Evolutionary conservation across 2,113 vertebrate genomes (phyloP).

Genomic region (Boulengeromyrus knoepffleri): DNA sequence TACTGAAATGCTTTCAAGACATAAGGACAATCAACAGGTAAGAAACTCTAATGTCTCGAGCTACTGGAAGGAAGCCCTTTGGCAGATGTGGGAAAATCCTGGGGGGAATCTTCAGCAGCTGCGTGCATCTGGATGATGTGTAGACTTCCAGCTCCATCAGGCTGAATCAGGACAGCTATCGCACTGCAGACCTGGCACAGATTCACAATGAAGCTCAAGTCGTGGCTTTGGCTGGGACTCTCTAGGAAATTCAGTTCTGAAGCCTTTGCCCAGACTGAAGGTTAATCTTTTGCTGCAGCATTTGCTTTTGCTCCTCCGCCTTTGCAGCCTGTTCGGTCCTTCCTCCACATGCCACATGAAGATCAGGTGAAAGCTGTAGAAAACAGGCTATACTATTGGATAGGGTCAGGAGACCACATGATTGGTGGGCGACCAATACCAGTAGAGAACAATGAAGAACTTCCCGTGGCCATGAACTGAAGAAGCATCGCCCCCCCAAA

Average conservation of each 20-base stretch:
- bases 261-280: not conserved
- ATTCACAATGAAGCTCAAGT: not conserved
- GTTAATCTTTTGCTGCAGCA: not conserved
- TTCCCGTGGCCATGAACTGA: not conserved
- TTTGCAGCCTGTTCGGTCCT: not conserved
- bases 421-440: not conserved
- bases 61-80: not conserved
- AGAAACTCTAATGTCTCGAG: not conserved
- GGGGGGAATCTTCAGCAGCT: not conserved
- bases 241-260: not conserved
- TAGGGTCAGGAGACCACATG: not conserved
- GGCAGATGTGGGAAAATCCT: not conserved
- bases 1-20: not conserved
- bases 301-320: not conserved
- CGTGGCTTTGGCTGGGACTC: not conserved
- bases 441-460: not conserved
- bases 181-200: not conserved
- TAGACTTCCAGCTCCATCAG: not conserved
- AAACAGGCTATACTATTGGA: not conserved
- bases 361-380: not conserved
- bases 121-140: not conserved
- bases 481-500: not conserved
- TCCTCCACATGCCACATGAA: not conserved
- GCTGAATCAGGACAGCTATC: not conserved
- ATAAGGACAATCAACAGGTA: not conserved